Conservation (phyloP, 2,113 vertebrate species). For the Micronisus gabar region DNA sequence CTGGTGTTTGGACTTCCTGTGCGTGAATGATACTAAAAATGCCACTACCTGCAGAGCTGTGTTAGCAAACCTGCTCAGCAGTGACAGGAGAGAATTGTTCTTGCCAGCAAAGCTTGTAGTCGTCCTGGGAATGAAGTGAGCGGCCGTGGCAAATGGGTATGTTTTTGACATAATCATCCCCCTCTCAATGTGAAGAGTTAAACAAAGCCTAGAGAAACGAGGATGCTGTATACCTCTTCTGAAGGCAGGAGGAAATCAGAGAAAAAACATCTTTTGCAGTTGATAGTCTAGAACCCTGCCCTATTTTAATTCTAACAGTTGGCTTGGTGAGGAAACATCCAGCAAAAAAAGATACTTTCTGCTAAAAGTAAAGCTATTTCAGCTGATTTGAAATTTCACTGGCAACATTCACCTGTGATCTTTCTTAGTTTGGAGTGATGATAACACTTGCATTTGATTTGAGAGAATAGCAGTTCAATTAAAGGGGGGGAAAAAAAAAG, state of each 20-base stretch:
- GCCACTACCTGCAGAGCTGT: background rate
- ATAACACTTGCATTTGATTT: background rate
- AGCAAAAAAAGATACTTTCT: background rate
- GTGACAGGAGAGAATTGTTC: background rate
- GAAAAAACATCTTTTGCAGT: background rate
- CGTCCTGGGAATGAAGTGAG: background rate
- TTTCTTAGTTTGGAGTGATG: background rate
- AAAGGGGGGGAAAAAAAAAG: background rate
- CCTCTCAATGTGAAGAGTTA: background rate
- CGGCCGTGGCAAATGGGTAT: too few species aligned
- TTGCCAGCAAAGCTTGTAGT: background rate
- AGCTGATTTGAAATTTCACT: background rate
- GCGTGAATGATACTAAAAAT: background rate
- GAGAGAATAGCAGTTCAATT: constrained; percentile 1
- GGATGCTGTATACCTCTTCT: background rate
- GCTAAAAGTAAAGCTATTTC: background rate
- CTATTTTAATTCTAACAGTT: background rate
- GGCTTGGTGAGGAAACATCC: background rate
- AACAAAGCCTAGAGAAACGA: background rate
- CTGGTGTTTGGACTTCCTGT: background rate
- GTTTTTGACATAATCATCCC: background rate
- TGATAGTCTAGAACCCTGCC: background rate
- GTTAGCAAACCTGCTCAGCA: background rate
- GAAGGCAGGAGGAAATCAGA: background rate
- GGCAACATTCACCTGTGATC: background rate